phyloP scores from a whole-genome alignment of 2,797 vertebrate genomes.

The Pelochelys cantorii region DNA sequence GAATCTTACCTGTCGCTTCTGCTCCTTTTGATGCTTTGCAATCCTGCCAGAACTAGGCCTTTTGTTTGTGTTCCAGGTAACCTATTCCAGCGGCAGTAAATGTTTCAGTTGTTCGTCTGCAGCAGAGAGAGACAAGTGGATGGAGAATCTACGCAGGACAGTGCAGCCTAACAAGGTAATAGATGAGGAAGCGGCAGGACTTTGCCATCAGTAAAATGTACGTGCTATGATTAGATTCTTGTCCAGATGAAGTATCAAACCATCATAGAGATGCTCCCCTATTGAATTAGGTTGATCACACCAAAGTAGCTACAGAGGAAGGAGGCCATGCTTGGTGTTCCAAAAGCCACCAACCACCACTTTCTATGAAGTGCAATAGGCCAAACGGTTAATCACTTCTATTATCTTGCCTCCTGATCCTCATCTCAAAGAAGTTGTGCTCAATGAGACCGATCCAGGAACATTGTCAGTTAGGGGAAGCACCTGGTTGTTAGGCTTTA shows the following conservation, averaged over 20 bases:
- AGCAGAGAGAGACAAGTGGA: slow-evolving; percentile 97
- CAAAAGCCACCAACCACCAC: background rate
- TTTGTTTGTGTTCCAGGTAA: slow-evolving; percentile 85
- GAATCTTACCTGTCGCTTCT: background rate
- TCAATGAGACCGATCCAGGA: background rate
- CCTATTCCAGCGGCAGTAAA: slow-evolving; percentile 93
- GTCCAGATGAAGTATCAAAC: slow-evolving; percentile 9
- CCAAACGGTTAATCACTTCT: background rate
- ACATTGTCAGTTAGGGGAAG: background rate
- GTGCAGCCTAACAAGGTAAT: slow-evolving; percentile 96
- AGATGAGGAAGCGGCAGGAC: slow-evolving; percentile 1
- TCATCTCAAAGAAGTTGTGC: background rate
- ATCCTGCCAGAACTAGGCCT: slow-evolving; percentile 45
- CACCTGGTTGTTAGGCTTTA: background rate
- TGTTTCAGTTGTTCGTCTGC: slow-evolving; percentile 95
- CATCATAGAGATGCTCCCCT: slow-evolving; percentile 36
- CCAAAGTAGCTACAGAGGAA: background rate
- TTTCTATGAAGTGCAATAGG: slow-evolving; percentile 14
- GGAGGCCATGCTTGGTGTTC: background rate
- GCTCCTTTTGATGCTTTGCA: background rate
- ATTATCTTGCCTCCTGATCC: rapidly evolving
- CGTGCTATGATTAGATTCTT: slow-evolving; percentile 52
- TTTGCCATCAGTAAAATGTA: slow-evolving; percentile 28
- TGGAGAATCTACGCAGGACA: slow-evolving; percentile 95
- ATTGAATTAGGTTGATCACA: slow-evolving; percentile 48